Percentiles rank a stretch among this genome's conserved stretches.
phyloP scores from a whole-genome alignment of 2,888 invertebrate species.

The Nymphalis urticae region DNA sequence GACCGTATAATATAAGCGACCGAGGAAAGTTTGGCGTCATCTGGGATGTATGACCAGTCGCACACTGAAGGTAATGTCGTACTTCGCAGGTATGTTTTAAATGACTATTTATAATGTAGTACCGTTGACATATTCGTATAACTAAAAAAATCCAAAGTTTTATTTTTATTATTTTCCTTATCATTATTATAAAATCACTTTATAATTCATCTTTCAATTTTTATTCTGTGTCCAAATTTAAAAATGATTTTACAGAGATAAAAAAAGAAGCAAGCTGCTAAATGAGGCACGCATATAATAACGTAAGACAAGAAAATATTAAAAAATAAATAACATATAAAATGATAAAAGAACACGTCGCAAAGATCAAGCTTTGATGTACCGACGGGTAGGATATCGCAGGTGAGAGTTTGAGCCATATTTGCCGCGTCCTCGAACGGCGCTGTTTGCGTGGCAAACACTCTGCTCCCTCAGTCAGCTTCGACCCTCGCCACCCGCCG shows the following conservation, averaged over 20 bases:
- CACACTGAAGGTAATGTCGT: slow-evolving; percentile 6
- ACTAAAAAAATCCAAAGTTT: not conserved
- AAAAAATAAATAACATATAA: slow-evolving; percentile 10
- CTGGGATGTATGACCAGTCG: slow-evolving; percentile 12
- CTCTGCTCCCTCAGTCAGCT: slow-evolving; percentile 23
- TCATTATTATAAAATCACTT: not conserved
- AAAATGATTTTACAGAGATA: no score
- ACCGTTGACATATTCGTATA: no score
- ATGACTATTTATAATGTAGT: not conserved
- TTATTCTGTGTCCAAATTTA: no score
- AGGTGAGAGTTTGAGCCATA: slow-evolving; percentile 65
- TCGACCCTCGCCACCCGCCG: slow-evolving; percentile 27
- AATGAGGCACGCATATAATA: not conserved
- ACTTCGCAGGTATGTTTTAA: slow-evolving; percentile 1
- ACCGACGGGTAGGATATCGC: slow-evolving; percentile 48
- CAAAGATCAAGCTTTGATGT: slow-evolving; percentile 47
- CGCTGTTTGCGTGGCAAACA: slow-evolving; percentile 68
- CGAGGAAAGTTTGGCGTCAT: slow-evolving; percentile 22
- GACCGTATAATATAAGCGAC: slow-evolving; percentile 32
- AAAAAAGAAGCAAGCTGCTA: no score
- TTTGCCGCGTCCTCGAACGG: slow-evolving; percentile 66
- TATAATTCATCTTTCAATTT: no score
- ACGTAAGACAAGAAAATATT: not conserved
- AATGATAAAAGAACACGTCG: slow-evolving; percentile 51
- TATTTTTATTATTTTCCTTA: not conserved